Conservation (phyloP, 2,888 invertebrate species). For the Eupsilia transversa region DNA sequence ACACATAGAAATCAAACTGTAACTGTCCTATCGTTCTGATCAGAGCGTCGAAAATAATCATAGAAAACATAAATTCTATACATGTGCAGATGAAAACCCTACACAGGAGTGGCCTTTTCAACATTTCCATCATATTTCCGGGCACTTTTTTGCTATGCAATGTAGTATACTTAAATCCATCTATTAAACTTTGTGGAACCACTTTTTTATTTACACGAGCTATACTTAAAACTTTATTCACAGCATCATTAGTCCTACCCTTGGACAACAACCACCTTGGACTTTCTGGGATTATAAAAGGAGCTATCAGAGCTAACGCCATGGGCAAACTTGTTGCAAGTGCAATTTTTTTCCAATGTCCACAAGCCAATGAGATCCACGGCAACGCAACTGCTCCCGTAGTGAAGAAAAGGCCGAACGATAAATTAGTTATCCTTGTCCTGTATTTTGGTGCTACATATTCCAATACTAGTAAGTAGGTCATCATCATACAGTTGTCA, state of each 20-base stretch:
- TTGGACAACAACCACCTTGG: conserved; percentile 82
- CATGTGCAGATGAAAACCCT: conserved; percentile 77
- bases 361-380: conserved; percentile 81
- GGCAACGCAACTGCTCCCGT: conserved; percentile 74
- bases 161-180: conserved; percentile 73
- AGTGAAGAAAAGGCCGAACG: conserved; percentile 79
- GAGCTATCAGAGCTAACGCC: conserved; percentile 75
- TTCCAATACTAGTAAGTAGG: conserved; percentile 79
- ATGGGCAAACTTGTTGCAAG: conserved; percentile 81
- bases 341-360: conserved; percentile 79
- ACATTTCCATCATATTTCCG: conserved; percentile 71
- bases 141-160: conserved; percentile 56
- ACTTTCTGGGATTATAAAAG: conserved; percentile 81
- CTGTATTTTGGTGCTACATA: conserved; percentile 82
- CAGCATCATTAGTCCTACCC: conserved; percentile 78
- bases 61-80: conserved; percentile 75
- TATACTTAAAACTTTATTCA: conserved; percentile 75
- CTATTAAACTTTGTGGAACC: conserved; percentile 73
- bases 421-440: conserved; percentile 78
- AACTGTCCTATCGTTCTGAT: conserved; percentile 78
- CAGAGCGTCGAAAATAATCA: conserved; percentile 80
- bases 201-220: conserved; percentile 77
- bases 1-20: conserved; percentile 81
- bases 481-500: conserved; percentile 84
- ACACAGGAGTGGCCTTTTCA: conserved; percentile 75